A percentile compares a stretch with the other conserved stretches of the same genome.
Conservation (phyloP, 2,113 vertebrate genomes). For the Peucedramus taeniatus region DNA sequence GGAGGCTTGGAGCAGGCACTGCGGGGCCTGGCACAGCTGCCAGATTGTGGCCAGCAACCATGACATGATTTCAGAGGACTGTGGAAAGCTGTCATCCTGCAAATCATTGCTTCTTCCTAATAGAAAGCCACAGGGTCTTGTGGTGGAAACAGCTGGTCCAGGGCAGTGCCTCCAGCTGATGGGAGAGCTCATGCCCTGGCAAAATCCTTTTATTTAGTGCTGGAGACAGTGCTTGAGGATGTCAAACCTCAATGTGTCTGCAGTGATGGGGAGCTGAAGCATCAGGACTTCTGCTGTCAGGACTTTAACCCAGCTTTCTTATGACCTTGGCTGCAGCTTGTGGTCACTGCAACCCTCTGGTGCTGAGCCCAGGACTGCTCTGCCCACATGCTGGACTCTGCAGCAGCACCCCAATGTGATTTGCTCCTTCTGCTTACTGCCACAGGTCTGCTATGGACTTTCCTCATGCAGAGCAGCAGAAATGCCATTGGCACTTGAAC, state of each 20-base stretch:
- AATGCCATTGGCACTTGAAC: not conserved
- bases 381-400: accelerated
- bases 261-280: not conserved
- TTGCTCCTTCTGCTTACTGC: not conserved
- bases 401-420: not conserved
- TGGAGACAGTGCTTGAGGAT: not conserved
- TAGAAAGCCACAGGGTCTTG: not conserved
- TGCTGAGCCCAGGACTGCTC: not conserved
- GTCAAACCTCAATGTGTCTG: not conserved
- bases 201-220: not conserved
- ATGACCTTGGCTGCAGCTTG: not conserved
- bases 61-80: not conserved
- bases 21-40: not conserved
- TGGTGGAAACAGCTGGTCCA: not conserved
- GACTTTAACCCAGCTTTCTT: not conserved
- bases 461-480: not conserved
- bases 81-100: not conserved
- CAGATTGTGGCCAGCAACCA: accelerated
- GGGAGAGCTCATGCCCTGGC: not conserved
- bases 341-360: not conserved
- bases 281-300: not conserved
- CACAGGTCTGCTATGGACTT: not conserved
- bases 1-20: not conserved
- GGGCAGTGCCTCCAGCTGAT: not conserved
- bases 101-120: not conserved